Evolutionary conservation across 2,888 invertebrate species (phyloP).

Genomic region (Nephrotoma guestfalica): DNA sequence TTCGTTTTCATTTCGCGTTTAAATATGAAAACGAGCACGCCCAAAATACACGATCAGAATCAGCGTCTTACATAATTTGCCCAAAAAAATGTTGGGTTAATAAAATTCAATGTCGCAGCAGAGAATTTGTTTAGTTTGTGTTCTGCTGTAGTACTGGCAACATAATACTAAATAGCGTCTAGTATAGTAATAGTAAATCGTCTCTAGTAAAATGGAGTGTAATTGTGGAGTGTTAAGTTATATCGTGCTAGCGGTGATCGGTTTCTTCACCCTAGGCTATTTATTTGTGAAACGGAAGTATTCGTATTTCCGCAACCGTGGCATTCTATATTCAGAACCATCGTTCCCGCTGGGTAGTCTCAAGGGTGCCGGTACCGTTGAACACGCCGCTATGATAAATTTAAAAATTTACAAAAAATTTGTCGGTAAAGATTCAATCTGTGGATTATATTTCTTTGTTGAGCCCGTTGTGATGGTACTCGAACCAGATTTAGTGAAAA

Average conservation of each 20-base stretch:
- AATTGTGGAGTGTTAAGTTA: background rate
- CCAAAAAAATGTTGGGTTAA: background rate
- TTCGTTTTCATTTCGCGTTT: background rate
- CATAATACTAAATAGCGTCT: background rate
- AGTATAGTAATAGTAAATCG: background rate
- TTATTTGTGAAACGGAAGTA: background rate
- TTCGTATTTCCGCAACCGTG: background rate
- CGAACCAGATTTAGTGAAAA: conserved; percentile 21
- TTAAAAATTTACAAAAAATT: conserved; percentile 10
- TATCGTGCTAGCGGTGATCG: background rate
- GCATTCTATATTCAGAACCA: conserved; percentile 11
- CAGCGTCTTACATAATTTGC: background rate
- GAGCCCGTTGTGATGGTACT: conserved; percentile 9
- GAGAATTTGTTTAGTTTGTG: background rate
- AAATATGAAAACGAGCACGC: background rate
- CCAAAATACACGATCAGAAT: background rate
- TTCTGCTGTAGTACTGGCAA: background rate
- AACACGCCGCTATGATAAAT: conserved; percentile 18
- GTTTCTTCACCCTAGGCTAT: background rate
- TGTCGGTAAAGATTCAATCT: conserved; percentile 8
- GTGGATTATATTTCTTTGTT: conserved; percentile 11
- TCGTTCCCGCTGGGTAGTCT: conserved; percentile 18
- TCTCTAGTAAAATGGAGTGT: background rate
- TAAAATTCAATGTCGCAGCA: background rate
- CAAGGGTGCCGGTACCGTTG: conserved; percentile 16